Base-by-base conservation (phyloP, 2,888 invertebrate genomes). In the Microctonus aethiopoides region DNA sequence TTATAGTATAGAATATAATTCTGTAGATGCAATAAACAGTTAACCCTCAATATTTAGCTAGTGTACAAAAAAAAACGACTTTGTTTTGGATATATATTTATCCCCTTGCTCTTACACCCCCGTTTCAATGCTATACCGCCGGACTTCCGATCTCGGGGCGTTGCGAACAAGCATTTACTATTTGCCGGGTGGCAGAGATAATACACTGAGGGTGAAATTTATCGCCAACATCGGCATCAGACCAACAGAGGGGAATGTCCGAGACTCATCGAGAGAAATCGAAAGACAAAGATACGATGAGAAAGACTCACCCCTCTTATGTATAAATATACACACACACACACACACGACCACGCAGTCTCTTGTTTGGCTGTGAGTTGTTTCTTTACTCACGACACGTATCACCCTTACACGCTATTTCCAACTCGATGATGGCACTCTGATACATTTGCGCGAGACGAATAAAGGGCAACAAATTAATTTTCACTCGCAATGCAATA, bases 111-210 rank as follows among this genome's bases (percentile, higher is more conserved):
- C 63, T 34, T n/a, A 13, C 13, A 20, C 16, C 29, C 16, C 29
- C 26, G 13, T 22, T 22, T 22, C 29, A 7, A 9, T 34, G 4
- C 9, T 24, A 6, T 32, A 32, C 32, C 72, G 67, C 60, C 41
- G 67, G 65, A 75, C 70, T 71, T 75, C 68, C 75, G 74, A 75
- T 63, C 34, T 73, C 62, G 72, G 79, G 79, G 80, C 79, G 80
- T 79, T 76, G 75, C 76, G 79, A 79, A 81, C 80, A 80, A 78
- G 81, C 79, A 81, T 80, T 80, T 79, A 81, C 82, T 81, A 80
- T 81, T 82, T 81, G 76, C 78, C 73, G 80, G 78, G 78, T 81
- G 78, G 78, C 79, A 79, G 72, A 80, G 82, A 83, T 81, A 82
- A 81, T 82, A 80, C 75, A n/a, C n/a, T 41, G 74, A 74, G 76